Percentiles rank a stretch among this genome's conserved stretches.
Conservation (phyloP, 2,113 vertebrate species). For the Muntiacus muntjak region DNA sequence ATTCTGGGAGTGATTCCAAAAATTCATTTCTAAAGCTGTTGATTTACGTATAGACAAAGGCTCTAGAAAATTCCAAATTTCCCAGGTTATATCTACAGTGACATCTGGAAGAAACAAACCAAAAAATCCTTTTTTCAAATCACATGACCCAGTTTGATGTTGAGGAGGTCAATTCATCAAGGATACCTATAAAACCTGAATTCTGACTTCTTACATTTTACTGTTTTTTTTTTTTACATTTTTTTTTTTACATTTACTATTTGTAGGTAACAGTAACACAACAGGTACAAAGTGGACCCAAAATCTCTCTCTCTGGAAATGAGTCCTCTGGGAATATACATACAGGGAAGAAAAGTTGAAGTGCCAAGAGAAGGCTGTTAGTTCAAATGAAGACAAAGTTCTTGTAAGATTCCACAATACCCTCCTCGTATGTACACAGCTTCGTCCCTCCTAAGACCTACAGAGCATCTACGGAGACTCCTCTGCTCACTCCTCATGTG, state of each 20-base stretch:
- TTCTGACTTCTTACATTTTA: neutral
- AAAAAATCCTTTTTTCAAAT: neutral
- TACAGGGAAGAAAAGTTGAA: neutral
- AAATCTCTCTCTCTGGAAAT: neutral
- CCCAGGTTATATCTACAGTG: neutral
- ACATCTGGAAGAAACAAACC: neutral
- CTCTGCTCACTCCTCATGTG: neutral
- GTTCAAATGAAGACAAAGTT: neutral
- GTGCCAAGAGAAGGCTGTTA: neutral
- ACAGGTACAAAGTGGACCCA: neutral
- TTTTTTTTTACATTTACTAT: too few species aligned
- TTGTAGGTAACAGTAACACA: neutral
- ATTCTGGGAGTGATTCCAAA: neutral
- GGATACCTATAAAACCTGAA: neutral
- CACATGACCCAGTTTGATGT: neutral
- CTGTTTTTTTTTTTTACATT: too few species aligned
- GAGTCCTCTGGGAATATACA: neutral
- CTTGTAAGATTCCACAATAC: neutral
- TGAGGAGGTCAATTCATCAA: neutral
- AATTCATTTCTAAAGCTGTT: neutral
- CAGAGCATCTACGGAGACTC: neutral
- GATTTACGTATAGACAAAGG: neutral
- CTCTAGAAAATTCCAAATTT: neutral
- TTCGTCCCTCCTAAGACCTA: neutral
- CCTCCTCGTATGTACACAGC: neutral